Percentiles rank a stretch among this genome's conserved stretches.
phyloP scores from a whole-genome alignment of 2,113 vertebrate genomes.

The Neofelis nebulosa region DNA sequence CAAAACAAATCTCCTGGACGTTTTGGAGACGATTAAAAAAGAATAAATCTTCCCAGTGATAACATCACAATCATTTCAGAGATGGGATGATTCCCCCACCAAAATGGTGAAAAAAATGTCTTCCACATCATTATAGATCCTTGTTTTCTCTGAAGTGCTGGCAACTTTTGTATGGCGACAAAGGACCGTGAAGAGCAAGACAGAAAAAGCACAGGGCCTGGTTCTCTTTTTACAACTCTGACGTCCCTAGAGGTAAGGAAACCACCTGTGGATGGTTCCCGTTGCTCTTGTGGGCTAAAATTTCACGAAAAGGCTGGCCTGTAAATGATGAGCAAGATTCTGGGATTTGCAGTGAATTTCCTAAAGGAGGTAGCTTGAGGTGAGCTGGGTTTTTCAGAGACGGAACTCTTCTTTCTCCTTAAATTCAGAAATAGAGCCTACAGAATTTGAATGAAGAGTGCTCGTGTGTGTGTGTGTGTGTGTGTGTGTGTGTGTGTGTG shows the following conservation, averaged over 20 bases:
- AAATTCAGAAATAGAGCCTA: not conserved
- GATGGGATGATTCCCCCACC: not conserved
- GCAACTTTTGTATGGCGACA: not conserved
- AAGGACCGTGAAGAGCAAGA: not conserved
- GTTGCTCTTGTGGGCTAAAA: not conserved
- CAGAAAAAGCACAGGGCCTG: not conserved
- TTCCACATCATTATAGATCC: not conserved
- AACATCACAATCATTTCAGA: slow-evolving; percentile 23
- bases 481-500: not conserved
- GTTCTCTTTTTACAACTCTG: too few species aligned
- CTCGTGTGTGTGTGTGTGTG: not conserved
- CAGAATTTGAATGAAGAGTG: not conserved
- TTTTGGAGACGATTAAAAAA: slow-evolving; percentile 6
- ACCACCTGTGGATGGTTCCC: not conserved
- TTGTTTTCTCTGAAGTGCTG: slow-evolving; percentile 9
- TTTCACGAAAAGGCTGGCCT: not conserved
- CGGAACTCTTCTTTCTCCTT: not conserved
- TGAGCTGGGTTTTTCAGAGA: not conserved
- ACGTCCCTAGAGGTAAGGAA: not conserved
- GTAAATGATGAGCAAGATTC: not conserved
- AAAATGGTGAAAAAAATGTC: not conserved
- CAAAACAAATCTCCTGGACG: not conserved
- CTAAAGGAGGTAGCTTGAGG: not conserved
- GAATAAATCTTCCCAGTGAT: not conserved
- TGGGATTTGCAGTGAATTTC: not conserved